These are phyloP conservation scores for Urocolius indicus DNA, from an alignment of 2,113 vertebrate genomes.

Conservation along the genomic window DNA sequence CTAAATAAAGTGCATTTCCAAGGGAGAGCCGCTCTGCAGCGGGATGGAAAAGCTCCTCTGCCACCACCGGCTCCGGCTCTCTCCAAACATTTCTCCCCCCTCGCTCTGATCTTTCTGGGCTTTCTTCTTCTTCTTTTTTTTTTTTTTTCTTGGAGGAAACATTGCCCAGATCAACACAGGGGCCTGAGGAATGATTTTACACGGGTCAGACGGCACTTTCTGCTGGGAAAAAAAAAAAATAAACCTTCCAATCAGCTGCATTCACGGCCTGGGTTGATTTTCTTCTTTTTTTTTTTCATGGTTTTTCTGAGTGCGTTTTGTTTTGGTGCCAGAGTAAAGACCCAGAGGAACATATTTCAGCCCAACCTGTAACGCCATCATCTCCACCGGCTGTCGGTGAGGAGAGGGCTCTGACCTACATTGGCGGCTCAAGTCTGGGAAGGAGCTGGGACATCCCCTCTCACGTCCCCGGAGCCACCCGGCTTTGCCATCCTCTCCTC, in stretches of 20 bases:
- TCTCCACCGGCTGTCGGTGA: neutral
- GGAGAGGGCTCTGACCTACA: constrained; percentile 1
- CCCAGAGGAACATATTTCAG: constrained; percentile 35
- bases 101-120: neutral
- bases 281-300: no score
- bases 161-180: constrained; percentile 57
- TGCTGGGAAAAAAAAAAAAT: constrained; percentile 49
- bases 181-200: neutral
- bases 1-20: neutral
- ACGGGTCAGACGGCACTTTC: neutral
- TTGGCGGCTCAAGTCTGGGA: neutral
- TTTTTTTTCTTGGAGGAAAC: neutral
- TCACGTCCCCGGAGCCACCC: neutral
- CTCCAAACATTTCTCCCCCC: neutral
- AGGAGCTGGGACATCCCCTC: neutral
- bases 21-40: neutral
- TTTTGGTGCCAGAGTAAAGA: constrained; percentile 67
- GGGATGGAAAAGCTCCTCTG: constrained; percentile 8
- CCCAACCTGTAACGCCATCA: constrained; percentile 26
- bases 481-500: rapidly evolving
- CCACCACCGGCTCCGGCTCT: rapidly evolving
- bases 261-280: constrained; percentile 48
- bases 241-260: constrained; percentile 54
- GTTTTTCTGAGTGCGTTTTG: constrained; percentile 51
- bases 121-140: neutral